phyloP scores from a whole-genome alignment of 2,797 vertebrate species.

The Cephalopachus bancanus region DNA sequence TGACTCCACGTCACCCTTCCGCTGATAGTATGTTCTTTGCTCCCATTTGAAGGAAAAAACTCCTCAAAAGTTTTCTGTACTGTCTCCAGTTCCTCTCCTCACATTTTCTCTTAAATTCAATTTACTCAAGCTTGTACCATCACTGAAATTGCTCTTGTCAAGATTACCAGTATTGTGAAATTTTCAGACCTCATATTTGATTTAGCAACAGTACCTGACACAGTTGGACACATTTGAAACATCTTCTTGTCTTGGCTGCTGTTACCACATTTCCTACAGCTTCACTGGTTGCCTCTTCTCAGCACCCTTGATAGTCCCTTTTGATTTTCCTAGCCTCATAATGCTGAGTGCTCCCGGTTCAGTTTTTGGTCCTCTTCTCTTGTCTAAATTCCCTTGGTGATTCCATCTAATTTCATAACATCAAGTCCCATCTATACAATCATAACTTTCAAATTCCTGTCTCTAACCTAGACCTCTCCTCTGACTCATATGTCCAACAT shows the following conservation, averaged over 20 bases:
- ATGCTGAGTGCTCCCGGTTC: not conserved
- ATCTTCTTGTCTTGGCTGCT: not conserved
- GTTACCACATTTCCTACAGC: not conserved
- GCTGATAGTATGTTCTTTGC: conserved; percentile 16
- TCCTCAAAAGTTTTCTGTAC: not conserved
- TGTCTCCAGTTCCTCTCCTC: not conserved
- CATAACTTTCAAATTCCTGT: not conserved
- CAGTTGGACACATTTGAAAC: not conserved
- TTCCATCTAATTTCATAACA: not conserved
- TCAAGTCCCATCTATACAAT: not conserved
- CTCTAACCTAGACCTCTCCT: not conserved
- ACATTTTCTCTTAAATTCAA: conserved; percentile 5
- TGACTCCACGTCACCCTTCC: not conserved
- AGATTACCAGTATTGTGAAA: not conserved
- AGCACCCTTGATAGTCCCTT: not conserved
- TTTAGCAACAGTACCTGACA: not conserved
- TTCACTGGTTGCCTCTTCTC: not conserved
- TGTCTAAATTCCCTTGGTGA: not conserved
- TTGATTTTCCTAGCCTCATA: not conserved
- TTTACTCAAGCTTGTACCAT: not conserved
- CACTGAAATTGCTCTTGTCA: conserved; percentile 22
- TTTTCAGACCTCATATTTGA: not conserved
- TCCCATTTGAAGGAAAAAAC: conserved; percentile 36
- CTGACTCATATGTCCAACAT: not conserved
- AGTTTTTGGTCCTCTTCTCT: not conserved